Base-by-base conservation (phyloP, 1,140 invertebrate genomes). In the Ceratoteleas bidentatus region DNA sequence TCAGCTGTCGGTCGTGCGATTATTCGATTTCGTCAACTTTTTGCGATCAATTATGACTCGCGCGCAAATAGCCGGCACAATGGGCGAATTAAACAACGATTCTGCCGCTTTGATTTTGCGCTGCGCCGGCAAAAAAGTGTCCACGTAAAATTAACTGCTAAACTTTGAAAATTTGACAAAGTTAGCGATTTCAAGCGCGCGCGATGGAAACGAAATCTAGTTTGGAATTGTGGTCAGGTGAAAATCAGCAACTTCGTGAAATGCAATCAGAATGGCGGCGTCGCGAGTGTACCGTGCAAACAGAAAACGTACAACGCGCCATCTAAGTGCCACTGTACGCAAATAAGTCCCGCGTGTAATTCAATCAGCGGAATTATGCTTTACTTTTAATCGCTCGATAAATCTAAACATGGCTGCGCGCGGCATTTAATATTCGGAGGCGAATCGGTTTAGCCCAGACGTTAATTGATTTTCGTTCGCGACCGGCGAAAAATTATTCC, bases 161-260 rank as follows among this genome's bases (percentile, higher is more conserved):
- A 80, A 80, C 69, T 80, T 80, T 74, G 69, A 80, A 80, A 80
- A 80, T 73, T 79, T 74, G 77, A 80, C 77, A 80, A 74, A 80
- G 77, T 80, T 74, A 74, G 77, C 62, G 69, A 81, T 74, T 81
- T 75, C 78, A 75, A 75, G 64, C 69, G 72, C 53, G 53, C 76
- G 56, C 49, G 77, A 69, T 80, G 54, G 50, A 74, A 74, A 80
- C 58, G 64, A 80, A 80, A 80, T 73, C 61, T 72, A 79, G 69
- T 79, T 79, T 79, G 62, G 50, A 74, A 81, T 81, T 70, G 78
- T 81, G 78, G 78, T 81, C 70, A 75, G 70, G 65, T 64, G 78
- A 81, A 81, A 81, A 81, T 81, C 70, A 69, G 70, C 76, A 73
- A 79, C 76, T 79, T 65, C 56, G 68, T 36, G 58, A 81, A 81